Base-by-base conservation (phyloP, 2,888 invertebrate genomes). In the Pasiphila rectangulata region DNA sequence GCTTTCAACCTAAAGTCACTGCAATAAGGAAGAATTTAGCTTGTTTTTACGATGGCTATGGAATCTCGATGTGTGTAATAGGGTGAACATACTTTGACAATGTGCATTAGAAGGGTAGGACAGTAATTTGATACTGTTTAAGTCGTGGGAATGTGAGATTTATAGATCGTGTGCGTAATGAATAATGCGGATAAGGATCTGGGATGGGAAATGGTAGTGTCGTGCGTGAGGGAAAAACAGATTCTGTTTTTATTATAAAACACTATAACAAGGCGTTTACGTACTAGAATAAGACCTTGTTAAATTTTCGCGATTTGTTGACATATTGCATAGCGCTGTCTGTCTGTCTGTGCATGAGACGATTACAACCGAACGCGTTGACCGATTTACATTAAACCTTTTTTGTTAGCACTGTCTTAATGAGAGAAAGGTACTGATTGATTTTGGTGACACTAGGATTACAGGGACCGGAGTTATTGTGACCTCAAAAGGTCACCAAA, bases 71-170 rank as follows among this genome's bases (percentile, higher is more conserved):
- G 41, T 37, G 24, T 25, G 41, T 44, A n/a, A n/a, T n/a, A 52
- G 52, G 52, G 47, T 34, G 41, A 45, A 48, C 47, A 48, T 47
- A 52, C 51, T 52, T 47, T 51, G 50, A 46, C 51, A 46, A 51
- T 44, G 46, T 52, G 52, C 52, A 52, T 52, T 48, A 48, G 75
- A 69, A 63, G 68, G 71, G 63, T 71, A 63, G 67, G 67, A 69
- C 61, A 65, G 80, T 79, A 83, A 84, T 83, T 76, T 72, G 79
- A 83, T 82, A 83, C 72, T 72, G 78, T 76, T 80, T 74, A 77
- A 75, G 72, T 76, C 79, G 72, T 82, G 82, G 76, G 83, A 85
- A 82, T 67, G 65, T 43, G 61, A 68, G 67, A 72, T 73, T 73
- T 72, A 72, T 70, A 63, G 56, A 55, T 53, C 61, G 62, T 66